A percentile compares a stretch with the other conserved stretches of the same genome.
Conservation (phyloP, 2,888 invertebrate species). For the Frankliniella fusca region DNA sequence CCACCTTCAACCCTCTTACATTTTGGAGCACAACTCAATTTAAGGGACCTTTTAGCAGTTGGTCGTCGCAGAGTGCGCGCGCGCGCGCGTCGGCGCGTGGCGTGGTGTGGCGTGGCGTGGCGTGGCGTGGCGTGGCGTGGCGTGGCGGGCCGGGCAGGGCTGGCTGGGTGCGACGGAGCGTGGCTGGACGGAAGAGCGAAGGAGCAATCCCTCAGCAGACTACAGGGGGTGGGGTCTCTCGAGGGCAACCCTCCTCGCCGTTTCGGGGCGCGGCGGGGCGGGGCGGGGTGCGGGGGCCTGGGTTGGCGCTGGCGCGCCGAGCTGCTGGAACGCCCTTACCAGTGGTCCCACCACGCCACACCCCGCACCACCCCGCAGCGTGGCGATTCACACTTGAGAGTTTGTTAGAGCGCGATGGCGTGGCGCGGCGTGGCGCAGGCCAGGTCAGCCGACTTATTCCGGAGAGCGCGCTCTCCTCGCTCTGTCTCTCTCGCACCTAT, state of each 20-base stretch:
- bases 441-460: no score
- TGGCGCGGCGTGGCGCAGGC: not conserved
- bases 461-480: no score
- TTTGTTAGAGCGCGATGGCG: not conserved
- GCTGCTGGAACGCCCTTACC: not conserved
- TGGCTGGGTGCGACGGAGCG: not conserved
- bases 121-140: not conserved
- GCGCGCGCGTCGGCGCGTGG: not conserved
- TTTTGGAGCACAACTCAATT: slow-evolving; percentile 23
- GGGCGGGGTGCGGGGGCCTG: no score
- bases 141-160: no score
- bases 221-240: not conserved
- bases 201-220: not conserved
- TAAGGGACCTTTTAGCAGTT: slow-evolving; percentile 20
- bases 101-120: not conserved
- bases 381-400: slow-evolving; percentile 11
- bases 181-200: not conserved
- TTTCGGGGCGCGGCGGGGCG: no score
- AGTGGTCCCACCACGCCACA: not conserved
- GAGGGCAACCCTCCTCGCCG: not conserved
- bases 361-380: not conserved
- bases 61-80: slow-evolving; percentile 13
- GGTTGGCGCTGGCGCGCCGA: no score
- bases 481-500: no score
- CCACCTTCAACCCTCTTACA: not conserved